Percentiles rank a stretch among this genome's conserved stretches.
phyloP scores from a whole-genome alignment of 1,140 invertebrate genomes.

The Gonioctena quinquepunctata region DNA sequence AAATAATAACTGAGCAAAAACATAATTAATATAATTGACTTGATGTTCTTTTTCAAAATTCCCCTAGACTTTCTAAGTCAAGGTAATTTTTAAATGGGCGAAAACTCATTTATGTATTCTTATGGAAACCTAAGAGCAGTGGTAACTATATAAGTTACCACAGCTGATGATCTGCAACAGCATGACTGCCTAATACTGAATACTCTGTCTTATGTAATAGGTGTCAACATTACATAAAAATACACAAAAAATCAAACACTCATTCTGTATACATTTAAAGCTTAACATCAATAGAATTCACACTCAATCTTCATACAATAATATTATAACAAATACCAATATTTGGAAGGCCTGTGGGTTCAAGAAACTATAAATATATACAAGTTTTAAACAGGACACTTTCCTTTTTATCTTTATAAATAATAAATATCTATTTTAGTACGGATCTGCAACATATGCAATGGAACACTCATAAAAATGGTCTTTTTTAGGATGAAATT shows the following conservation, averaged over 20 bases:
- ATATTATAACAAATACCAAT: neutral
- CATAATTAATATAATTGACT: no score
- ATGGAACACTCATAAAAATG: neutral
- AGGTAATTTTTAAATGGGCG: no score
- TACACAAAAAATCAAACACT: neutral
- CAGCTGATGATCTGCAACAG: no score
- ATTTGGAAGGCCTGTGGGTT: neutral
- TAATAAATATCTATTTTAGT: neutral
- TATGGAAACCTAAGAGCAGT: no score
- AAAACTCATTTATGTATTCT: no score
- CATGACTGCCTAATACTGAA: neutral
- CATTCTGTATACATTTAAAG: slow-evolving; percentile 2
- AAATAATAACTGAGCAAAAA: no score
- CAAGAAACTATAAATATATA: neutral
- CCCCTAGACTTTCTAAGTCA: no score
- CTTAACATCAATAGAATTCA: slow-evolving; percentile 11
- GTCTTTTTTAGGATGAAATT: neutral
- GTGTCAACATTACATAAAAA: neutral
- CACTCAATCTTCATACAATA: neutral
- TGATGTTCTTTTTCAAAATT: no score
- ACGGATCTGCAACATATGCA: neutral
- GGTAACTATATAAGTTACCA: no score
- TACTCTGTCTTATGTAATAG: neutral
- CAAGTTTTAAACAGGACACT: neutral
- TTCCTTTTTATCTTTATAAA: neutral